Evolutionary conservation across 2,888 invertebrate genomes (phyloP), one percentile per base, ranked within the genome.

Genomic region (Diadegma fenestrale): DNA sequence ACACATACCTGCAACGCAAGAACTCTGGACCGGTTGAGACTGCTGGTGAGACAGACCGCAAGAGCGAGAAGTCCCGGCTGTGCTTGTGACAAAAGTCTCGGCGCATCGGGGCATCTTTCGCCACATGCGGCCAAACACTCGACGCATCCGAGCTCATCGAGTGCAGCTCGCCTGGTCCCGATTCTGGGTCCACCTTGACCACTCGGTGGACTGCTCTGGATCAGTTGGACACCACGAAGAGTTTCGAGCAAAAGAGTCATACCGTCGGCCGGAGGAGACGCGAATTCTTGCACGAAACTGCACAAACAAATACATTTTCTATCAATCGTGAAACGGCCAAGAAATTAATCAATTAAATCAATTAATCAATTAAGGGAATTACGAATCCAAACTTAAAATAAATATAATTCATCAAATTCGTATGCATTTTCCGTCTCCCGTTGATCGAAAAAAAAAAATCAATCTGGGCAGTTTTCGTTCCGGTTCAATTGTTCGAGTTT

Each of bases 261-360:
- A 10, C 99, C 99, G 94, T 98, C 98, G 91, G 98, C 96, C 22
- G 98, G 98, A 80, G 98, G 97, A 76, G 97, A 96, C 0, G 98
- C 96, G 93, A 99, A 98, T 94, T 99, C 99, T 94, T 98, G 98
- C 10, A 99, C 97, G 93, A 99, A 99, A 94, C 98, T 99, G 95
- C 0, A 94, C 94, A 78, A 90, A 78, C 87, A 86, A 6, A 33
- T 14, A 58, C 26, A 58, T 26, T 26, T 12, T 12, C 0, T 12
- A 26, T 58, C 1, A 14, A 26, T 58, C 14, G 26, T 26, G 8
- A 14, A 3, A 14, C 6, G 26, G 5, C 3, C 26, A 58, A 54
- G 4, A 26, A 26, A 26, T 12, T 58, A 5, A 22, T 26, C 14
- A 14, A 14, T 1, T 37, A 3, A 26, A 58, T 5, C 14, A 12